Percentiles rank a stretch among this genome's conserved stretches.
phyloP scores from a whole-genome alignment of 1,140 invertebrate genomes.

The Vanessa atalanta region DNA sequence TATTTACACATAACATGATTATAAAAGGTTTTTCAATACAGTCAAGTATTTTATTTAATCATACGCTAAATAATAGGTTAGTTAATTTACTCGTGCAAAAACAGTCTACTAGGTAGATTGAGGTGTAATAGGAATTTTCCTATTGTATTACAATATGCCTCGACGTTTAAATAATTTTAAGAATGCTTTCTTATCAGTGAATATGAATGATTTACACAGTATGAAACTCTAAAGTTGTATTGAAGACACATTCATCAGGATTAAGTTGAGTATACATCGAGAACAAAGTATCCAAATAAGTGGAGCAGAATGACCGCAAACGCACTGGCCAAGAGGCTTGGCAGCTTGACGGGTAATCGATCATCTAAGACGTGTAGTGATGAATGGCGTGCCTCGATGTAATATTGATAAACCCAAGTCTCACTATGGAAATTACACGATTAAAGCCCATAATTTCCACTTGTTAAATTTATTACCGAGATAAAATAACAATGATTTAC shows the following conservation, averaged over 20 bases:
- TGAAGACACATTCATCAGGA: background rate
- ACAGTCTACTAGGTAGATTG: too few relatives aligned
- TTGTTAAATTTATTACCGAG: conserved; percentile 19
- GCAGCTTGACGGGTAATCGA: conserved; percentile 42
- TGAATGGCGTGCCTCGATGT: conserved; percentile 45
- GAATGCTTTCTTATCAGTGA: background rate
- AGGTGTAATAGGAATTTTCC: too few relatives aligned
- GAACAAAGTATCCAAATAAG: conserved; percentile 14
- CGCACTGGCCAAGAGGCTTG: conserved; percentile 26
- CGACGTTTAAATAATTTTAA: too few relatives aligned
- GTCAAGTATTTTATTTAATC: too few relatives aligned
- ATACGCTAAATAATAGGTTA: too few relatives aligned
- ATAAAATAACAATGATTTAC: conserved; percentile 3
- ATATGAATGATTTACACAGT: too few relatives aligned
- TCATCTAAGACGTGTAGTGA: conserved; percentile 47
- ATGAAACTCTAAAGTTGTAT: background rate
- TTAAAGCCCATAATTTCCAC: conserved; percentile 40
- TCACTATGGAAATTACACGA: conserved; percentile 43
- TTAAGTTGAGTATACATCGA: background rate
- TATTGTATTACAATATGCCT: too few relatives aligned
- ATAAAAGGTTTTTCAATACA: too few relatives aligned
- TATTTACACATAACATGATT: too few relatives aligned
- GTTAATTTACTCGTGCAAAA: too few relatives aligned
- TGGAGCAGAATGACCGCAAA: conserved; percentile 20
- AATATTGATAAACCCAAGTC: conserved; percentile 46